A percentile compares a stretch with the other conserved stretches of the same genome.
Conservation (phyloP, 1,140 invertebrate genomes). For the Acromyrmex charruanus region DNA sequence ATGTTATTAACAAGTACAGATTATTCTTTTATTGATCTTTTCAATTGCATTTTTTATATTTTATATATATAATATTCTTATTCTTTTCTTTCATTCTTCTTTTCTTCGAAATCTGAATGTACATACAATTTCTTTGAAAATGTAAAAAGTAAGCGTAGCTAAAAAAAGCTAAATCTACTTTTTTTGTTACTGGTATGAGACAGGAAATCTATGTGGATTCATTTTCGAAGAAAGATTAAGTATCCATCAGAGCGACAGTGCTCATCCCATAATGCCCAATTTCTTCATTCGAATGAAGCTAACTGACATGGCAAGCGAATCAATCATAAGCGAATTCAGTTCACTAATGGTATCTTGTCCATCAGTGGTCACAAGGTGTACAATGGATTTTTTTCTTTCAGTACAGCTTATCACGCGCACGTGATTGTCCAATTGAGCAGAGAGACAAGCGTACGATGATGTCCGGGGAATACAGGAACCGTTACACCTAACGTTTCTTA, state of each 20-base stretch:
- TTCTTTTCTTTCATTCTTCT: neutral
- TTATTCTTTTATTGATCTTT: neutral
- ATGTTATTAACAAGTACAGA: neutral
- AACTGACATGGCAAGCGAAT: neutral
- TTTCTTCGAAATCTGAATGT: neutral
- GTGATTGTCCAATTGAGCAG: slow-evolving; percentile 78
- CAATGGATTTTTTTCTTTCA: slow-evolving; percentile 20
- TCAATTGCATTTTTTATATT: neutral
- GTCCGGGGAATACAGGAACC: slow-evolving; percentile 83
- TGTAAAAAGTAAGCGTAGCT: neutral
- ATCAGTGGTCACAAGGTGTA: neutral
- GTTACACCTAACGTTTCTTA: slow-evolving; percentile 81
- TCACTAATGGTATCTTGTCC: neutral
- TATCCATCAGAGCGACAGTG: neutral
- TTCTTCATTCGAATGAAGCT: slow-evolving; percentile 1
- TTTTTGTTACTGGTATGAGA: neutral
- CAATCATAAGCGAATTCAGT: slow-evolving; percentile 1
- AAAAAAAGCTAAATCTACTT: slow-evolving; percentile 3
- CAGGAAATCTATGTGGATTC: neutral
- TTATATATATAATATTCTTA: neutral
- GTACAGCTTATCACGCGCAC: slow-evolving; percentile 15
- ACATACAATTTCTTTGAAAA: neutral
- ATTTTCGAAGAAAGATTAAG: neutral
- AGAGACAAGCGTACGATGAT: slow-evolving; percentile 78
- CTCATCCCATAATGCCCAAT: neutral